phyloP scores from a whole-genome alignment of 2,888 invertebrate genomes.

The Drosophila merina region DNA sequence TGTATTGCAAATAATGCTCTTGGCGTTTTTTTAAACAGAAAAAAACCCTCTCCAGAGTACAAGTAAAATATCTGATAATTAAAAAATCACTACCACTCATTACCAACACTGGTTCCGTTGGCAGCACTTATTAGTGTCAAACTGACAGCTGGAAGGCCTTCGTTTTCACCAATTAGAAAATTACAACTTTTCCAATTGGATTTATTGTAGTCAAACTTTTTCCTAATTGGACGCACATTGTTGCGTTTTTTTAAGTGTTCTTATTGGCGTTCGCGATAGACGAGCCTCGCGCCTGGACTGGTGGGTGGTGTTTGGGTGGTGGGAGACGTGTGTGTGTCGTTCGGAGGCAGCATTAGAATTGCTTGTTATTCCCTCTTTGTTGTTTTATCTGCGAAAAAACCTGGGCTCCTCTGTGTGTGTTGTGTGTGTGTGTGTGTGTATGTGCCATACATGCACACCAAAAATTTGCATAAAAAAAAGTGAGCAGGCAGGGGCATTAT shows the following conservation, averaged over 20 bases:
- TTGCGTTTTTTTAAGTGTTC: constrained; percentile 51
- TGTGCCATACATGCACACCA: constrained; percentile 67
- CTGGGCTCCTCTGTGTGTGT: constrained; percentile 50
- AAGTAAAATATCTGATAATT: neutral
- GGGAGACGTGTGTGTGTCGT: constrained; percentile 6
- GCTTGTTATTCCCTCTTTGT: constrained; percentile 79
- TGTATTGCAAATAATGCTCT: neutral
- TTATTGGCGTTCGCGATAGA: constrained; percentile 42
- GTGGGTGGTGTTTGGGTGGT: constrained; percentile 5
- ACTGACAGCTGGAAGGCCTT: constrained; percentile 33
- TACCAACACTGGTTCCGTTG: constrained; percentile 16
- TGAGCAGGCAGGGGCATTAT: constrained; percentile 32
- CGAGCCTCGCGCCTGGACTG: constrained; percentile 24
- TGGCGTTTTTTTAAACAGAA: no score
- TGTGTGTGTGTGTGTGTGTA: constrained; percentile 31
- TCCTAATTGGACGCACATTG: constrained; percentile 26
- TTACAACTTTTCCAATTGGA: constrained; percentile 58
- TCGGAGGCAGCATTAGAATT: constrained; percentile 62
- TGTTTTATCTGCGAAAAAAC: constrained; percentile 78
- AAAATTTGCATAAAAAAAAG: constrained; percentile 50
- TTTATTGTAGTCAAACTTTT: constrained; percentile 46
- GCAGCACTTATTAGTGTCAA: constrained; percentile 21
- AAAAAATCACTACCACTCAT: neutral
- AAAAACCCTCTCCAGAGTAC: neutral
- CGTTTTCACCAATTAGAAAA: constrained; percentile 48